Percentiles rank a stretch among this genome's conserved stretches.
phyloP scores from a whole-genome alignment of 2,888 invertebrate species.

The Zygaena filipendulae region DNA sequence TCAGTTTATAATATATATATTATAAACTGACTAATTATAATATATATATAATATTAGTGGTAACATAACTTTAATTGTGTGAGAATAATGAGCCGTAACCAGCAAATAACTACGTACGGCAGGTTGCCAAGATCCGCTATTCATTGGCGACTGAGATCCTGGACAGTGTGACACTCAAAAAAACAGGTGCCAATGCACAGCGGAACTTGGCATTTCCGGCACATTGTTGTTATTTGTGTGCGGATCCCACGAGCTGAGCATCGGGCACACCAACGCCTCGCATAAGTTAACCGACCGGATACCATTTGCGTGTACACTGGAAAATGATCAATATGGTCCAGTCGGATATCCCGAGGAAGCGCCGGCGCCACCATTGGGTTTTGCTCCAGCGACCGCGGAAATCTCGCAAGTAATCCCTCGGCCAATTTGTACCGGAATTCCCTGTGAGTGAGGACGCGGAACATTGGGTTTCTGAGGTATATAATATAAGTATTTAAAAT shows the following conservation, averaged over 20 bases:
- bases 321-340: neutral
- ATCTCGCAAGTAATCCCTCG: slow-evolving; percentile 7
- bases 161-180: neutral
- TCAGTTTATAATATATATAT: too few species aligned
- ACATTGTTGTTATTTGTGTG: neutral
- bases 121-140: too few species aligned
- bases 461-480: too few species aligned
- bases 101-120: too few species aligned
- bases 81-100: too few species aligned
- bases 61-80: too few species aligned
- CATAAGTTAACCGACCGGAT: neutral
- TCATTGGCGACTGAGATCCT: too few species aligned
- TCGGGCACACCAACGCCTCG: neutral
- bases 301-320: neutral
- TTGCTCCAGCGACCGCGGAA: neutral
- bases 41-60: too few species aligned
- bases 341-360: neutral
- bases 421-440: neutral
- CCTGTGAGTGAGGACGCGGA: neutral
- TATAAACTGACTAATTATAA: too few species aligned
- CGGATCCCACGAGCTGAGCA: neutral
- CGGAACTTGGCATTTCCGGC: neutral
- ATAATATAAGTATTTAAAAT: slow-evolving; percentile 8
- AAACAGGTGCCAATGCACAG: neutral
- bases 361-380: neutral